Evolutionary conservation across 1,140 invertebrate genomes (phyloP), one percentile per base, ranked within the genome.

Genomic region (Aphaenogaster rudis): DNA sequence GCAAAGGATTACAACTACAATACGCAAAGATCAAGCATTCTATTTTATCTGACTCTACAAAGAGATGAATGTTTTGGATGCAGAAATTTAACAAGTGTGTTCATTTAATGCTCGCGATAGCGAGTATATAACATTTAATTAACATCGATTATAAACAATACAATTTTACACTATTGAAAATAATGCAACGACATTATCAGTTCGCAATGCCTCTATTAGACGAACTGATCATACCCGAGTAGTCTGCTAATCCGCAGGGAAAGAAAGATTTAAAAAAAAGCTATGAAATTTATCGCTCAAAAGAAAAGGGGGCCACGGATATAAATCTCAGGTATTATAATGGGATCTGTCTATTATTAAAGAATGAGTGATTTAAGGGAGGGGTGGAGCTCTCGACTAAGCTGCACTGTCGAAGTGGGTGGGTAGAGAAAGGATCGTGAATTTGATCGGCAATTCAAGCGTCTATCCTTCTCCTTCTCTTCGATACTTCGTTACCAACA

Each of bases 271-370:
- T 7, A 69, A 69, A 88, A 79, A 77, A 87, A 84, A 71, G 45
- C 28, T 81, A 93, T 89, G 91, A 95, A 95, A 95, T 95, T 95
- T 95, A 95, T 95, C 93, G 94, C 93, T 94, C 94, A 95, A 95
- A 95, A 95, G 93, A 94, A 95, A 95, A 94, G 93, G 94, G 94
- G 94, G 92, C 94, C 93, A 93, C 86, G 93, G 91, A 92, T 95
- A 95, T 95, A 95, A 95, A 95, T 95, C 95, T 95, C 93, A 86
- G 91, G 94, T 94, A 95, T 95, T 95, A 95, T 95, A 95, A 95
- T 95, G 94, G 95, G 95, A 95, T 95, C 95, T 95, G 95, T 95
- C 95, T 94, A 95, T 95, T 95, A 95, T 95, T 95, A 95, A 95
- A 95, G 94, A 95, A 95, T 95, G 95, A 95, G 95, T 95, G 95